Evolutionary conservation across 2,888 invertebrate genomes (phyloP).

Genomic region (Trissolcus japonicus): DNA sequence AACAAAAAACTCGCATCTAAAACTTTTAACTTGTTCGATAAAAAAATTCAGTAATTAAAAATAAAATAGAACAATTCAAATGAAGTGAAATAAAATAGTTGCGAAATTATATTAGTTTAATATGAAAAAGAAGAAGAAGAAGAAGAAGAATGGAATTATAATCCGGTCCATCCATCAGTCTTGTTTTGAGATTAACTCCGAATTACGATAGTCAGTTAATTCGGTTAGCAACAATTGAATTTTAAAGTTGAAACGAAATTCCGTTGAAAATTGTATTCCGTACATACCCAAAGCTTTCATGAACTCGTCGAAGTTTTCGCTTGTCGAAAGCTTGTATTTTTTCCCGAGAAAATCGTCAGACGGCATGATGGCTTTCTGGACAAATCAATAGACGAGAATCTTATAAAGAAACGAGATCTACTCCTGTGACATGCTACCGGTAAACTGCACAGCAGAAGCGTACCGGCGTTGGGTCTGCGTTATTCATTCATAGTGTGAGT

Average conservation of each 20-base stretch:
- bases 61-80: too few species aligned
- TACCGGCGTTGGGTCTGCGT: conserved; percentile 13
- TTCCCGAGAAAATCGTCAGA: conserved; percentile 79
- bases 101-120: too few species aligned
- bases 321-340: conserved; percentile 87
- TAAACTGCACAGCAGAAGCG: conserved; percentile 28
- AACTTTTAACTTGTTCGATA: too few species aligned
- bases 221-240: background rate
- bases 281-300: conserved; percentile 90
- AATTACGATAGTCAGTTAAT: background rate
- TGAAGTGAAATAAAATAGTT: too few species aligned
- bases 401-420: conserved; percentile 20
- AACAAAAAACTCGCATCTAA: too few species aligned
- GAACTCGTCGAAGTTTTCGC: conserved; percentile 92
- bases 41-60: too few species aligned
- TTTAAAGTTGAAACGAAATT: background rate
- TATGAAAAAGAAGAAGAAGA: too few species aligned
- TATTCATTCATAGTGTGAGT: conserved; percentile 27
- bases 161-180: too few species aligned
- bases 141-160: too few species aligned
- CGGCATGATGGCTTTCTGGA: conserved; percentile 56
- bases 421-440: conserved; percentile 33
- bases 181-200: conserved; percentile 1
- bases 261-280: background rate
- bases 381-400: conserved; percentile 24